Evolutionary conservation across 1,140 invertebrate species (phyloP).

Genomic region (Pseudomyrmex flavicornis): DNA sequence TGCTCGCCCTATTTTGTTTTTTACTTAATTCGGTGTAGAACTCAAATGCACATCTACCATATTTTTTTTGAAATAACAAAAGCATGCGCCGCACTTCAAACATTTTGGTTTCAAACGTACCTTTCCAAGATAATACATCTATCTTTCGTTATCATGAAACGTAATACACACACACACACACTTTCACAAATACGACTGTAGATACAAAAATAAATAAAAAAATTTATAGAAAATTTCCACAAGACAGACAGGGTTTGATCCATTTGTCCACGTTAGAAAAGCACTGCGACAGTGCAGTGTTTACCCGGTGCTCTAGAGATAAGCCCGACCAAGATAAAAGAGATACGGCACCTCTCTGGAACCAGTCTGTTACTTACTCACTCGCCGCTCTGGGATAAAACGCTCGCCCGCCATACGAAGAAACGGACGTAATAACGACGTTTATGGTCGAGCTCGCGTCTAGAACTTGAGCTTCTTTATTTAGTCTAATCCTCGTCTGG

Average conservation of each 20-base stretch:
- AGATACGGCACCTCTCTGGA: slow-evolving; percentile 34
- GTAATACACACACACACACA: not conserved
- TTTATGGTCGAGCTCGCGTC: slow-evolving; percentile 21
- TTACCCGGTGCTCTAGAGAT: slow-evolving; percentile 25
- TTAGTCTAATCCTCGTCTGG: slow-evolving; percentile 24
- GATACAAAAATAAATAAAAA: not conserved
- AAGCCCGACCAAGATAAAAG: slow-evolving; percentile 42
- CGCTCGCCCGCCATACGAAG: slow-evolving; percentile 9
- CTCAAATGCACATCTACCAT: no score
- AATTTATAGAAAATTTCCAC: not conserved
- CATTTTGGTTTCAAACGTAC: not conserved
- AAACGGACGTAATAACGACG: slow-evolving; percentile 10
- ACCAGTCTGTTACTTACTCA: slow-evolving; percentile 41
- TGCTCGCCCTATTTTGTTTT: no score
- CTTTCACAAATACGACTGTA: not conserved
- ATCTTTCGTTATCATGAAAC: not conserved
- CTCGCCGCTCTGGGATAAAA: slow-evolving; percentile 21
- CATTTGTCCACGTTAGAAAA: not conserved
- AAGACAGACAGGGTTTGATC: not conserved
- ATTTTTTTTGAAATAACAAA: not conserved
- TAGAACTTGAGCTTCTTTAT: slow-evolving; percentile 21
- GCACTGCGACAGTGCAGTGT: slow-evolving; percentile 17
- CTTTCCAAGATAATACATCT: not conserved
- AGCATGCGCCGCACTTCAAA: not conserved
- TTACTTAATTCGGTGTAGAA: no score